Evolutionary conservation across 2,113 vertebrate species (phyloP), one percentile per base, ranked within the genome.

Genomic region (Istiophorus platypterus): DNA sequence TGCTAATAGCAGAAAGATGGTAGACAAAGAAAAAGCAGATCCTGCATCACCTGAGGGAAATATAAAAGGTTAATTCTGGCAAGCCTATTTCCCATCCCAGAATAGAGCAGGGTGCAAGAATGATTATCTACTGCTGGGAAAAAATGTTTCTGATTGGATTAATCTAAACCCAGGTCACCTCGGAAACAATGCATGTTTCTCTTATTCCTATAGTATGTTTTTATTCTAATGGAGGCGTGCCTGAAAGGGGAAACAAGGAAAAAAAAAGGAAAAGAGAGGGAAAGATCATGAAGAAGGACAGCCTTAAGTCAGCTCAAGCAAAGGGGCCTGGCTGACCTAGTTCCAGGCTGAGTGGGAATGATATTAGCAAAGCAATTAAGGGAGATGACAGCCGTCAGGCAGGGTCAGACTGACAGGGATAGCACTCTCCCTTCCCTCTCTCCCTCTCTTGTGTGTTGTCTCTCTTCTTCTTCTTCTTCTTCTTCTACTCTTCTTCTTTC

Each of bases 331-430:
- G 82, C 91, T 93, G 93, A 93, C 93, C 93, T 80, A 93, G 84
- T 93, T 94, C 90, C 89, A 88, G 86, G 73, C 91, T 88, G 86
- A 92, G 87, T 82, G 82, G 83, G 89, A 86, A 93, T 84, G 92
- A 92, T 92, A 94, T 94, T 93, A 94, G 92, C 93, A 88, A 90
- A 91, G 92, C 93, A 93, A 94, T 93, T 93, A 93, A 93, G 87
- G 82, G 87, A 93, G 92, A 93, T 93, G 92, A 93, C 92, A 94
- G 92, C 92, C 89, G 72, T 91, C 90, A 92, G 88, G 84, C 85
- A 88, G 88, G 86, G 91, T 90, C 81, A 86, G 90, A 90, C 88
- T 91, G 92, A 92, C 84, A 79, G 85, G 87, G 88, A 92, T 71
- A 85, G 87, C 75, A 80, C 78, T 29, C 79, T 27, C 64, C 73